These are phyloP conservation scores for Coregonus clupeaformis DNA, from an alignment of 2,113 vertebrate species.

Conservation along the genomic window DNA sequence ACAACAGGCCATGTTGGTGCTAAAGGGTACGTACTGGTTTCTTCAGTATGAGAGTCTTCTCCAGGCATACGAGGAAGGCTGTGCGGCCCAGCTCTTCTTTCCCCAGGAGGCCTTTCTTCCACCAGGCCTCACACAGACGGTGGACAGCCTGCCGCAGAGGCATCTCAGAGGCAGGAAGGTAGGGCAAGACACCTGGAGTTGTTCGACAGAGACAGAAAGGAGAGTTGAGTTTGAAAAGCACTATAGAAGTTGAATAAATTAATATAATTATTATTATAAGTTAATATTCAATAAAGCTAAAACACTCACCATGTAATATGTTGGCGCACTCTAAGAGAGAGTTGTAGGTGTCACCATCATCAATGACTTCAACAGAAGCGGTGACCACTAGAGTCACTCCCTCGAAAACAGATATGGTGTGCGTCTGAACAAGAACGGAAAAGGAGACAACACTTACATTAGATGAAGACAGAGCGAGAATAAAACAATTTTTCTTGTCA, in stretches of 20 bases:
- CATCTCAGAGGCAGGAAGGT: conserved; percentile 72
- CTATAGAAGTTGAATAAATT: too few relatives aligned
- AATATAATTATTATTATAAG: too few relatives aligned
- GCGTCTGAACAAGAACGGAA: conserved; percentile 65
- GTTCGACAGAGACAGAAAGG: neutral
- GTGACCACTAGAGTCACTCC: conserved; percentile 78
- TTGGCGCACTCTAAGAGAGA: conserved; percentile 77
- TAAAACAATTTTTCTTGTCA: neutral
- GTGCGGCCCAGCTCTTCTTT: conserved; percentile 86
- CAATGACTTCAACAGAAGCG: conserved; percentile 78
- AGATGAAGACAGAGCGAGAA: neutral
- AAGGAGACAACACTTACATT: neutral
- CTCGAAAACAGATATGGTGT: conserved; percentile 74
- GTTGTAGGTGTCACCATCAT: conserved; percentile 76
- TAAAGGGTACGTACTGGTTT: conserved; percentile 67
- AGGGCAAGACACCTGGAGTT: conserved; percentile 75
- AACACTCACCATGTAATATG: conserved; percentile 77
- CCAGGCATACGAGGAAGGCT: conserved; percentile 78
- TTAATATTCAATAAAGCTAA: too few relatives aligned
- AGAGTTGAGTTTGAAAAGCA: too few relatives aligned
- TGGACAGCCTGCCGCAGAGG: conserved; percentile 71
- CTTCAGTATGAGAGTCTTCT: conserved; percentile 79
- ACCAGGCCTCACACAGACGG: conserved; percentile 83
- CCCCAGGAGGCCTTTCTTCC: conserved; percentile 84
- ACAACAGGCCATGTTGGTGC: neutral